Evolutionary conservation across 2,797 vertebrate species (phyloP).

Genomic region (Xenopus petersii): DNA sequence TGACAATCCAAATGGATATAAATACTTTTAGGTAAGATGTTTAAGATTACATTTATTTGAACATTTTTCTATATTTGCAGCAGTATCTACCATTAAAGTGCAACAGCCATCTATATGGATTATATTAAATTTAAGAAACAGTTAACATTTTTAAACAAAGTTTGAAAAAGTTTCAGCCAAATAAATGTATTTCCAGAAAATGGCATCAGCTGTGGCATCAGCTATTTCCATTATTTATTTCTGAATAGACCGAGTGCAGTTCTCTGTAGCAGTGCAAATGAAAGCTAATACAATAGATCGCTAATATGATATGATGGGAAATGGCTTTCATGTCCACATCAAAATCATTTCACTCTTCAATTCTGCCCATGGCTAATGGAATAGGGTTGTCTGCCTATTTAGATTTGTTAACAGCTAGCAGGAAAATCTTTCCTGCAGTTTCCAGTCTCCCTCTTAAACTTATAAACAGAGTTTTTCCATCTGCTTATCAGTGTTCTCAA

Average conservation of each 20-base stretch:
- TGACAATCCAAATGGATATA: no score
- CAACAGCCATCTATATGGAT: no score
- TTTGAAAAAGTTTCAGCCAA: conserved; percentile 6
- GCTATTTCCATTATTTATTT: conserved; percentile 26
- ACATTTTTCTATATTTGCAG: no score
- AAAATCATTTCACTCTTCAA: conserved; percentile 47
- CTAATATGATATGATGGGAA: conserved; percentile 49
- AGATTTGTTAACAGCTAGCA: conserved; percentile 48
- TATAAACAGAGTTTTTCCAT: conserved; percentile 43
- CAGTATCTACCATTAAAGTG: no score
- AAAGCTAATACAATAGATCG: conserved; percentile 50
- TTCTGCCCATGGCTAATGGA: conserved; percentile 44
- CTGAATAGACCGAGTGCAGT: not conserved
- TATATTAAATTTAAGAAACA: no score
- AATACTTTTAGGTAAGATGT: no score
- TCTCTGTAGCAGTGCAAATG: conserved; percentile 42
- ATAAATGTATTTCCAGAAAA: conserved; percentile 4
- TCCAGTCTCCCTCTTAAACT: conserved; percentile 37
- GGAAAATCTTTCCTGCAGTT: conserved; percentile 43
- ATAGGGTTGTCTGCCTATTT: conserved; percentile 46
- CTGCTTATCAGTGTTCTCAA: conserved; percentile 46
- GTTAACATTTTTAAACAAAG: not conserved
- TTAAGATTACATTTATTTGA: no score
- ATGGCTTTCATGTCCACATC: conserved; percentile 49
- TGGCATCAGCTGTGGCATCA: conserved; percentile 1